Percentiles rank a stretch among this genome's conserved stretches.
Evolutionary conservation across 2,888 invertebrate genomes (phyloP).

Genomic region (Thera obeliscata): DNA sequence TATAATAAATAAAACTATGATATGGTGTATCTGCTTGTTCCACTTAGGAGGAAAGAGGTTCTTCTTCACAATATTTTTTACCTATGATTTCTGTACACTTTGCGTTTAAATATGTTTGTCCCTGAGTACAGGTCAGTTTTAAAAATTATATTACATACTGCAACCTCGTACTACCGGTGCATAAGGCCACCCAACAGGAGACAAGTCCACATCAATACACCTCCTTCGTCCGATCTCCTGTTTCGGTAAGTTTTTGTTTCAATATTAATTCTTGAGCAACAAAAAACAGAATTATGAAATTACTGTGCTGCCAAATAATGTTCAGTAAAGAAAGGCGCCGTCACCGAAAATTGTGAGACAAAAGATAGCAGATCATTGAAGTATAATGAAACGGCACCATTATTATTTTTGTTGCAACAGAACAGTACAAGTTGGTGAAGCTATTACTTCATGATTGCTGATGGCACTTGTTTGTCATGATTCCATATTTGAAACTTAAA

Average conservation of each 20-base stretch:
- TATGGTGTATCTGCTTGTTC: no score
- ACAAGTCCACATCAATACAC: conserved; percentile 32
- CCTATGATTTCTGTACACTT: no score
- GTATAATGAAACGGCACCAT: not conserved
- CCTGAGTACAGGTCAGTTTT: conserved; percentile 6
- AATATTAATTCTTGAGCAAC: conserved; percentile 22
- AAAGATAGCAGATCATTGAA: not conserved
- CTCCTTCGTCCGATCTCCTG: conserved; percentile 32
- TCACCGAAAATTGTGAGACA: conserved; percentile 5
- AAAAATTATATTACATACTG: conserved; percentile 27
- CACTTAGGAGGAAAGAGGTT: no score
- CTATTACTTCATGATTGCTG: not conserved
- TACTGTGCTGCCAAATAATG: not conserved
- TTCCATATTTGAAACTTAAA: conserved; percentile 1
- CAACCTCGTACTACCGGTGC: conserved; percentile 19
- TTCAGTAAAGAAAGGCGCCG: not conserved
- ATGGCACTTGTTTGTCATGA: conserved; percentile 2
- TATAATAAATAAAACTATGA: no score
- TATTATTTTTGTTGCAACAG: no score
- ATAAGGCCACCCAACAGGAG: conserved; percentile 35
- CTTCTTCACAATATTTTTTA: no score
- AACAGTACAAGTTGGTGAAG: no score
- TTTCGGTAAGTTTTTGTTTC: conserved; percentile 32
- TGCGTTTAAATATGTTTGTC: not conserved
- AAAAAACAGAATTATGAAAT: conserved; percentile 37